These are phyloP conservation scores for Grammomys surdaster DNA, from an alignment of 2,113 vertebrate genomes.

Conservation along the genomic window DNA sequence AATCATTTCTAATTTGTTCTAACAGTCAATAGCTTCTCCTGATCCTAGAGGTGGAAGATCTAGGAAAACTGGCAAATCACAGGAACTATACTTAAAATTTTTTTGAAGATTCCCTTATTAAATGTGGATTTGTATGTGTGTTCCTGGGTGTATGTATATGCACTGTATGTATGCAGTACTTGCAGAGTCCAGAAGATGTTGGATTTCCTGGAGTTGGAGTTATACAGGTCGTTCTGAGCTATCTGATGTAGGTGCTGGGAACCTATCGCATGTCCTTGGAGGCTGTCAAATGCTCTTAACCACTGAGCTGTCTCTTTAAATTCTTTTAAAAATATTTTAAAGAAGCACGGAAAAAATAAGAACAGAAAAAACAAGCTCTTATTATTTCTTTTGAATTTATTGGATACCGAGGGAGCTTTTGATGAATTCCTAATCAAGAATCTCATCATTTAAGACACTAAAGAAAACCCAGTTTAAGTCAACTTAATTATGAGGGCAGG, in stretches of 20 bases:
- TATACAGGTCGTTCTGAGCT: background rate
- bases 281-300: background rate
- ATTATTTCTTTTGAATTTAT: slow-evolving; percentile 46
- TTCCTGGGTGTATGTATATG: background rate
- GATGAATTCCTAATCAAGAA: slow-evolving; percentile 49
- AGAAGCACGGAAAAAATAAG: slow-evolving; percentile 54
- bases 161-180: background rate
- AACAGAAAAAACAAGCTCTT: background rate
- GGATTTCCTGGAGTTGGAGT: background rate
- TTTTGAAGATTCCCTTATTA: slow-evolving; percentile 8
- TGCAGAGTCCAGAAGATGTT: background rate
- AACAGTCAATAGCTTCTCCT: slow-evolving; percentile 39
- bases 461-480: slow-evolving; percentile 23
- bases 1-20: slow-evolving; percentile 48
- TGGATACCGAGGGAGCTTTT: slow-evolving; percentile 41
- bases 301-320: background rate
- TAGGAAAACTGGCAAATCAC: slow-evolving; percentile 39
- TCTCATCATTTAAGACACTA: slow-evolving; percentile 42
- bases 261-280: background rate
- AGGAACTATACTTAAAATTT: slow-evolving; percentile 27
- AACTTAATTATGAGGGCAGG: slow-evolving; percentile 43
- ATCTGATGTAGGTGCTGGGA: background rate
- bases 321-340: background rate
- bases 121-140: background rate
- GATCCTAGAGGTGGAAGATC: slow-evolving; percentile 26